Base-by-base conservation (phyloP, 2,113 vertebrate species). In the Murina feae region DNA sequence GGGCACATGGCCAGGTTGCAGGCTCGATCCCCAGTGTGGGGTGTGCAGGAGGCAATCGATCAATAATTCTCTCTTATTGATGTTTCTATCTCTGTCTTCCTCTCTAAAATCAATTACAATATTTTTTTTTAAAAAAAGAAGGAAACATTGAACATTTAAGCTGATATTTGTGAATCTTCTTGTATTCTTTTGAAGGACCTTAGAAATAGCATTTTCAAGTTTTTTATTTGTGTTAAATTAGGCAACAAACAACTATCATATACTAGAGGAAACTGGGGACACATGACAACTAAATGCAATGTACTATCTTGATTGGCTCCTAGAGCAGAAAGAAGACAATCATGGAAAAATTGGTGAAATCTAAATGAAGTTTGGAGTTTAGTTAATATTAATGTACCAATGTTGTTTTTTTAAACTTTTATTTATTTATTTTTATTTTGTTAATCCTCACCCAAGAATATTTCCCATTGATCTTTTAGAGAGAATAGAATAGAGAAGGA, bases 141-240 rank as follows among this genome's bases (percentile, higher is more conserved):
- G 32, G 12, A 66, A 78, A 20, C 58, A 78, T 5, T 85, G 17
- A 66, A 91, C 87, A 66, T 39, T 17, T 35, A 75, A 89, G 66
- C 18, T 68, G 42, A 51, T 55, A 16, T 28, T 65, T 51, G 28
- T 49, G 80, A 89, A 47, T 69, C 14, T 63, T 63, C 53, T 44
- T 51, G 5, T 37, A 37, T 44, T 95, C 28, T 86, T 86, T n/a
- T 39, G 47, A 85, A 96, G 78, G 12, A 72, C 25, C 16, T 74
- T 63, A 93, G 80, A 75, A 89, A 90, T 28, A 80, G 30, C 39
- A 83, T 68, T 32, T 68, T 68, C 4, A 35, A 68, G 44, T 76
- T 76, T 76, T 76, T 76, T 49, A 76, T n/a, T n/a, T 76, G 30
- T 82, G n/a, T 85, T 63, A 93, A 91, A 65, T 60, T 63, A 88